These are phyloP conservation scores for Amphiprion clarkii DNA, from an alignment of 2,797 vertebrate species.

Conservation along the genomic window DNA sequence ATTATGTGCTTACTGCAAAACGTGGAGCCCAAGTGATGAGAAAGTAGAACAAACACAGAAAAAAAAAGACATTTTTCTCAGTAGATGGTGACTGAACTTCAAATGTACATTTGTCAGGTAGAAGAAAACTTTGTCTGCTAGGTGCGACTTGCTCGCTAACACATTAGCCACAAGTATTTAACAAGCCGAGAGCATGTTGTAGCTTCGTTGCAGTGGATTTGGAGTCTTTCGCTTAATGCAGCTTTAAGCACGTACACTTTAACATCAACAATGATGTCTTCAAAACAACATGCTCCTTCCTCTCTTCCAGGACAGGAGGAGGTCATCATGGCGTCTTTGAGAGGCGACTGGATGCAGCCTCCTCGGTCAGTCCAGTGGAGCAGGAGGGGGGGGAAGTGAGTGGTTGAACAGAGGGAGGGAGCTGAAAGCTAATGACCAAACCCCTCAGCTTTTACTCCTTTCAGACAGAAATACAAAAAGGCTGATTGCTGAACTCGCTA, in stretches of 20 bases:
- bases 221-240: conserved; percentile 39
- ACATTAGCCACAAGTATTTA: conserved; percentile 12
- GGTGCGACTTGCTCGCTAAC: neutral
- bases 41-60: conserved; percentile 10
- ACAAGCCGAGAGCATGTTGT: neutral
- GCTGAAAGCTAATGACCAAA: conserved; percentile 32
- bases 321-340: conserved; percentile 55
- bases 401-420: conserved; percentile 54
- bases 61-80: neutral
- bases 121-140: conserved; percentile 1
- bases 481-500: conserved; percentile 17
- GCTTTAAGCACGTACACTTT: conserved; percentile 45
- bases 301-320: conserved; percentile 62
- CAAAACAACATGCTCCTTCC: conserved; percentile 51
- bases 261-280: conserved; percentile 50
- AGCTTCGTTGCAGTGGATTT: conserved; percentile 15
- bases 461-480: conserved; percentile 20
- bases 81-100: neutral
- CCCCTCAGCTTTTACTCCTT: neutral
- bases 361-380: conserved; percentile 80
- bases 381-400: conserved; percentile 54
- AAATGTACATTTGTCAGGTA: neutral
- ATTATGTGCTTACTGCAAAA: neutral
- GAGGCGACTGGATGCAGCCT: conserved; percentile 52
- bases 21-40: neutral